These are phyloP conservation scores for Euclidia mi DNA, from an alignment of 2,888 invertebrate species.

Conservation along the genomic window DNA sequence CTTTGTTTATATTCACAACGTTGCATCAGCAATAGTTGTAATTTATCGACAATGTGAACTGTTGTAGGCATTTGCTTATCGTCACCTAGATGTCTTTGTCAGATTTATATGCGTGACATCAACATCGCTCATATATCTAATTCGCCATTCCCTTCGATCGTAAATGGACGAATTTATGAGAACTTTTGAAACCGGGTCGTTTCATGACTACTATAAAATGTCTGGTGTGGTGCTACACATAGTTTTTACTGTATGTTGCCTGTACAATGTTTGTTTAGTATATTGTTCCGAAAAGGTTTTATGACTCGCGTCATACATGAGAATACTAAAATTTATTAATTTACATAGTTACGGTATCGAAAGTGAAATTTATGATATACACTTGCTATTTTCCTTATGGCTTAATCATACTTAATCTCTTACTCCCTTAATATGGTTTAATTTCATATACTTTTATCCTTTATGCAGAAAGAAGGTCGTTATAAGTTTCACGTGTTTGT, in stretches of 20 bases:
- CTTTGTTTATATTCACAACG: neutral
- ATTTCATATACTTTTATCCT: too few species aligned
- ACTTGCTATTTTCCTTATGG: too few species aligned
- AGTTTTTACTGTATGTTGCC: conserved; percentile 55
- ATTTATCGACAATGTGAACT: conserved; percentile 10
- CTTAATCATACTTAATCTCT: too few species aligned
- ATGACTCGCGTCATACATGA: neutral
- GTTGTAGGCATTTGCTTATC: neutral
- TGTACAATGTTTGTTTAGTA: neutral
- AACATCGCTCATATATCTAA: conserved; percentile 54
- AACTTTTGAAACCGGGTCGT: conserved; percentile 56
- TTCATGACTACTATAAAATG: conserved; percentile 61
- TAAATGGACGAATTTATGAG: conserved; percentile 69
- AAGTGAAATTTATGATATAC: too few species aligned
- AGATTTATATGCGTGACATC: conserved; percentile 24
- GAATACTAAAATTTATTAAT: conserved; percentile 1
- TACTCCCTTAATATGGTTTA: too few species aligned
- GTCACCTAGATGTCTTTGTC: conserved; percentile 16
- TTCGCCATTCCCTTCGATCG: conserved; percentile 57
- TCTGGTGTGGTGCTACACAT: conserved; percentile 50
- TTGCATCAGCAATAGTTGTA: neutral
- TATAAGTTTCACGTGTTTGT: too few species aligned
- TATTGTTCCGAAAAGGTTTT: neutral
- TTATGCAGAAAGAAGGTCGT: too few species aligned
- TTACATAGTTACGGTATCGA: neutral